These are phyloP conservation scores for Bufo gargarizans DNA, from an alignment of 2,113 vertebrate species.

Conservation along the genomic window DNA sequence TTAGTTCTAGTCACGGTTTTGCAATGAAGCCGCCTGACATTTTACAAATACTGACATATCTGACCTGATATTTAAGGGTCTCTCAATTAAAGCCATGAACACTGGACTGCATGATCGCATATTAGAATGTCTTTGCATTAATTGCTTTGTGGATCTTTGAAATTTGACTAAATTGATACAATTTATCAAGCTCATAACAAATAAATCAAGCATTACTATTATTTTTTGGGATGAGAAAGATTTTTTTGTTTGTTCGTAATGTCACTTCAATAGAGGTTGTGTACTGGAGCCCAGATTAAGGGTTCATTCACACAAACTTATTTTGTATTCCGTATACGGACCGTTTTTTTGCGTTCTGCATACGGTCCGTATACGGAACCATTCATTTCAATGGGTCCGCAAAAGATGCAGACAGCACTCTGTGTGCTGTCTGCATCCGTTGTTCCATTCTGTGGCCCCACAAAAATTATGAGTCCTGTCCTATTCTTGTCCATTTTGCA, in stretches of 20 bases:
- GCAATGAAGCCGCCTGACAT: neutral
- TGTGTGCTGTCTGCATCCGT: too few species aligned
- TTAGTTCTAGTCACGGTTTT: neutral
- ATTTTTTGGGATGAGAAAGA: neutral
- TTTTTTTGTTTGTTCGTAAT: neutral
- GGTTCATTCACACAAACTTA: too few species aligned
- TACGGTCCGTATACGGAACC: too few species aligned
- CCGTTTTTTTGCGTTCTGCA: too few species aligned
- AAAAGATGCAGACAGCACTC: too few species aligned
- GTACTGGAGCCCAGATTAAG: neutral
- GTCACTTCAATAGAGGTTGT: neutral
- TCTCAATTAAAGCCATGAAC: neutral
- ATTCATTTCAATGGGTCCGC: too few species aligned
- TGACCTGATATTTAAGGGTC: slow-evolving; percentile 22
- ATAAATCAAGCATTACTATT: neutral
- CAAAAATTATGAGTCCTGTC: too few species aligned
- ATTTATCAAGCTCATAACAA: neutral
- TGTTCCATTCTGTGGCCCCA: too few species aligned
- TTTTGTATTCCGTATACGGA: too few species aligned
- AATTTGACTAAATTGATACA: neutral
- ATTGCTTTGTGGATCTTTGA: neutral
- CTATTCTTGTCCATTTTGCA: too few species aligned
- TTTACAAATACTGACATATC: neutral
- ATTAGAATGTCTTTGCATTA: neutral
- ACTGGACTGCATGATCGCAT: neutral